phyloP scores from a whole-genome alignment of 2,888 invertebrate genomes.

The Platynereis dumerilii region DNA sequence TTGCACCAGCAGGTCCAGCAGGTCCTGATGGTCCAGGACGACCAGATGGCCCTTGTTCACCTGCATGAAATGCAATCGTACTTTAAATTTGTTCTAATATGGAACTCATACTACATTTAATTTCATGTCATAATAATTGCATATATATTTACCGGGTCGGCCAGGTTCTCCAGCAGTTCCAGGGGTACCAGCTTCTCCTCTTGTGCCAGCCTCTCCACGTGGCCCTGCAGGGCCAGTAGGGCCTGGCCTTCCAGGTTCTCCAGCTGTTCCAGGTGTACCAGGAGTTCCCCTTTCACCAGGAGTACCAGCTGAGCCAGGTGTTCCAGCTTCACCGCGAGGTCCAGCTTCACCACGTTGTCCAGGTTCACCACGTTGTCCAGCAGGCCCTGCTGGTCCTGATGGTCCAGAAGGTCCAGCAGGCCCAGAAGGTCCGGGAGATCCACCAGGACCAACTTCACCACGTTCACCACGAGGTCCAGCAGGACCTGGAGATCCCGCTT shows the following conservation, averaged over 20 bases:
- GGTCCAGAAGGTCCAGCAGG: constrained; percentile 12
- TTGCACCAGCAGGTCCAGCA: constrained; percentile 10
- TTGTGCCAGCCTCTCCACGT: constrained; percentile 19
- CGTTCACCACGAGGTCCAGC: constrained; percentile 17
- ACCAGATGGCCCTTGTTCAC: constrained; percentile 15
- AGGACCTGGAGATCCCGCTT: constrained; percentile 17
- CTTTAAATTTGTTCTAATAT: too few species aligned
- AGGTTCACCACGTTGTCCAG: constrained; percentile 17
- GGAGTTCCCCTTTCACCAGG: constrained; percentile 30
- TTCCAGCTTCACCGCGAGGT: constrained; percentile 29
- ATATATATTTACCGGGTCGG: too few species aligned
- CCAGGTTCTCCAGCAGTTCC: constrained; percentile 26
- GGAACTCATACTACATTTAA: too few species aligned
- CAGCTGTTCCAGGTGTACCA: constrained; percentile 29
- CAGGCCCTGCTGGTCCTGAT: constrained; percentile 10
- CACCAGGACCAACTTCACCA: constrained; percentile 23
- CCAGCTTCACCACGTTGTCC: constrained; percentile 16
- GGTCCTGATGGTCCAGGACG: constrained; percentile 10
- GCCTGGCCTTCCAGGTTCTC: constrained; percentile 22
- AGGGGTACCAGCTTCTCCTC: constrained; percentile 27
- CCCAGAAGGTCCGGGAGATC: constrained; percentile 28
- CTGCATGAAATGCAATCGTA: too few species aligned
- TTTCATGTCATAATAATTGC: too few species aligned
- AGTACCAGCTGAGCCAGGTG: constrained; percentile 31
- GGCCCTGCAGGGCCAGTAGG: constrained; percentile 17